These are phyloP conservation scores for Notarius lentiginosus DNA, from an alignment of 2,113 vertebrate species.

Conservation along the genomic window DNA sequence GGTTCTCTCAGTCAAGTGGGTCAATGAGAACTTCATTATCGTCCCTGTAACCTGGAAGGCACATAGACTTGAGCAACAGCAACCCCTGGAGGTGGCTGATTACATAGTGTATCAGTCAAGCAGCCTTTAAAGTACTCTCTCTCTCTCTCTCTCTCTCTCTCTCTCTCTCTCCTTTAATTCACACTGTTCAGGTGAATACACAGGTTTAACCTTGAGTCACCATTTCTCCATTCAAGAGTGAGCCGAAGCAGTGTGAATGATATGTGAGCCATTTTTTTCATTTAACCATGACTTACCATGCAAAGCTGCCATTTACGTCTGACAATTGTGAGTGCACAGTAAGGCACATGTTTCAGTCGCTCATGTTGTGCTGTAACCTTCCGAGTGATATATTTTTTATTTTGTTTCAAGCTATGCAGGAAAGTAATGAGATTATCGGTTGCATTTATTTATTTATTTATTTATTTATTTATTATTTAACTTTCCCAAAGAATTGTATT, in stretches of 20 bases:
- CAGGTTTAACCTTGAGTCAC: conserved; percentile 37
- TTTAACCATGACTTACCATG: conserved; percentile 15
- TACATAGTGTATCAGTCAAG: neutral
- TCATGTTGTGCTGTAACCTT: conserved; percentile 3
- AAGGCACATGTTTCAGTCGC: neutral
- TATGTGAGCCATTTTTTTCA: neutral
- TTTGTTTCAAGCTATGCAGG: neutral
- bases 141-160: conserved; percentile 3
- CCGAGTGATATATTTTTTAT: neutral
- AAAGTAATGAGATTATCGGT: neutral
- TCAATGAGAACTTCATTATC: conserved; percentile 40
- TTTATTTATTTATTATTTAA: neutral
- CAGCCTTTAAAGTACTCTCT: neutral
- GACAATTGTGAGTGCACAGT: neutral
- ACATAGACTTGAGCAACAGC: conserved; percentile 55
- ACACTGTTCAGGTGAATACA: conserved; percentile 16
- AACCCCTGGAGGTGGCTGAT: conserved; percentile 55
- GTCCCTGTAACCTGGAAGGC: neutral
- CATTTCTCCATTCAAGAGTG: neutral
- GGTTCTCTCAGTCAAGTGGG: conserved; percentile 30
- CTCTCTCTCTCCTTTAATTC: conserved; percentile 17
- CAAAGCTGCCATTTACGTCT: conserved; percentile 8
- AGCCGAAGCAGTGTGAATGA: conserved; percentile 3
- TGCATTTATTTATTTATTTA: no score
- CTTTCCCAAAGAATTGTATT: neutral